phyloP scores from a whole-genome alignment of 2,797 vertebrate species.

The Chiropotes sagulatus region DNA sequence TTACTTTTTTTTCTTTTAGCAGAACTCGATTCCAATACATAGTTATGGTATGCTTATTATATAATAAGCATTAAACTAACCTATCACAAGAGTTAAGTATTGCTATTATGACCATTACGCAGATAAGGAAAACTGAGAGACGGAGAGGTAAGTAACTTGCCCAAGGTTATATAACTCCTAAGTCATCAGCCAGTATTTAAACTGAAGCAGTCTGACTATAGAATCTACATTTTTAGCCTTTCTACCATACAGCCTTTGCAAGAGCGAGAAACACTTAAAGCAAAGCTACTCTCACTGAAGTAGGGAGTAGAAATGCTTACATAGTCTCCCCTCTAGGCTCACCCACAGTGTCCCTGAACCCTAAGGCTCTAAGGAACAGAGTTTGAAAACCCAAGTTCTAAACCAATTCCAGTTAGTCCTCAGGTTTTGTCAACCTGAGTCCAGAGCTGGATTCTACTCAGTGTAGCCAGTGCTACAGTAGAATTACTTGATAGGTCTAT shows the following conservation, averaged over 20 bases:
- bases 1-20: conserved; percentile 14
- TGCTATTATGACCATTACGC: neutral
- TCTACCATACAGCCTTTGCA: neutral
- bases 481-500: neutral
- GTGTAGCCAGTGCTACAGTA: neutral
- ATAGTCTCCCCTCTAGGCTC: neutral
- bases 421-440: neutral
- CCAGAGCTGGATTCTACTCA: neutral
- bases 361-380: neutral
- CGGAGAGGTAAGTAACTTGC: neutral
- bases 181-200: neutral
- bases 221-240: neutral
- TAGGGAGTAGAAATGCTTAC: neutral
- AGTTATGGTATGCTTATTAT: neutral
- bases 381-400: neutral
- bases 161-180: neutral
- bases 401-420: neutral
- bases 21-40: neutral
- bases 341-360: neutral
- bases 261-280: neutral
- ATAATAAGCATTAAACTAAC: neutral
- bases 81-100: neutral
- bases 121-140: neutral
- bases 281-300: neutral
- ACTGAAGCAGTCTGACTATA: neutral